Evolutionary conservation across 2,888 invertebrate genomes (phyloP), one percentile per base, ranked within the genome.

Genomic region (Fissipunctia ypsillon): DNA sequence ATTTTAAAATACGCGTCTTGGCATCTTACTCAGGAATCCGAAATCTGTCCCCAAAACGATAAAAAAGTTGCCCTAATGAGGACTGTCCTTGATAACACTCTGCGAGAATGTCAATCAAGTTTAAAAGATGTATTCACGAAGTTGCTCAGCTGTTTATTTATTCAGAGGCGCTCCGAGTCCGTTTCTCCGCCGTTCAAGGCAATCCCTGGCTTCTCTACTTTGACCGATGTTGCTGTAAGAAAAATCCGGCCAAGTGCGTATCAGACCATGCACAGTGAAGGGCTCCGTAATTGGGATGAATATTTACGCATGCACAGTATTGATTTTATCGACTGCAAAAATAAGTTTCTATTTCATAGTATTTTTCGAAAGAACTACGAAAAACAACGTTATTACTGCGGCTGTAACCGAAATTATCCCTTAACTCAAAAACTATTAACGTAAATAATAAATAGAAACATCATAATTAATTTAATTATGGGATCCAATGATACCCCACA

Each of bases 91-190:
- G 73, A 77, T 73, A 73, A 77, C 57, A 67, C 73, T 72, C 72
- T 48, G 35, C 52, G 43, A 69, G 73, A 80, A 81, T 69, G 78
- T 73, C 73, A 78, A 81, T 80, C 82, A 80, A 81, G 69, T 81
- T 69, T 59, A 63, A 69, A 73, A 81, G 82, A 81, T 73, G 73
- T 81, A 80, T 81, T 67, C 78, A 50, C 65, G 61, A 69, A 78
- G 54, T 81, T 78, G 54, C 57, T 43, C 56, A 63, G 61, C 61
- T 78, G 61, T 78, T 80, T 81, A 81, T 69, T 80, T 80, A 81
- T 80, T 81, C 80, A 73, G 69, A 38, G 56, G 19, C 54, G 56
- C 63, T 66, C 45, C 41, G 57, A 48, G 61, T 63, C 69, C 69
- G 57, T 80, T 71, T 71, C 43, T 64, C 12, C 63, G 63, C 38